Base-by-base conservation (phyloP, 2,888 invertebrate genomes). In the Heliconius cydno region DNA sequence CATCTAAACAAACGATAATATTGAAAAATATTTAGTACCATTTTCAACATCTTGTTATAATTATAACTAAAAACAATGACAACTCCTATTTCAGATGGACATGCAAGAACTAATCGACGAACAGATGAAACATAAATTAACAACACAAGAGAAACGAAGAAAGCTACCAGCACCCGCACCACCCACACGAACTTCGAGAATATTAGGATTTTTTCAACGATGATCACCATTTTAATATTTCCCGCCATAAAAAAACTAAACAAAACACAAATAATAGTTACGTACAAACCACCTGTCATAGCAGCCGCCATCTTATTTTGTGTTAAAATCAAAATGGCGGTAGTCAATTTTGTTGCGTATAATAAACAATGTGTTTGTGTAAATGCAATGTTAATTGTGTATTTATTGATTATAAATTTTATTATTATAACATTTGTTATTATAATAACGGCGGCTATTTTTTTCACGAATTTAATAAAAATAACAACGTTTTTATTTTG, bases 71-170 rank as follows among this genome's bases (percentile, higher is more conserved):
- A 25, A 63, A 63, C 25, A 25, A 5, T n/a, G 0, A 63, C 12
- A 25, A 25, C n/a, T 76, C 22, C 38, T 10, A 15, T 94, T 94
- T 10, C 95, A 98, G 97, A 98, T 98, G 97, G 98, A 99, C 91
- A 98, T 99, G 98, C 98, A 99, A 88, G 97, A 98, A 88, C 95
- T 99, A 68, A 96, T 99, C 81, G 98, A 98, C 86, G 98, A 98
- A 87, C 98, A 98, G 91, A 97, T 99, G 96, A 97, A 97, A 83
- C 97, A 96, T 87, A 98, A 98, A 94, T 95, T 99, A 85, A 96
- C 97, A 81, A 96, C 96, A 78, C 95, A 96, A 86, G 95, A 96
- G 92, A 92, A 96, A 86, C 94, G 95, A 77, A 86, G 94, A 86
- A 91, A 95, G 87, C 90, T 95, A 76, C 93, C 92, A 1, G 95